Evolutionary conservation across 2,888 invertebrate species (phyloP), one percentile per base, ranked within the genome.

Genomic region (Conus canariensis): DNA sequence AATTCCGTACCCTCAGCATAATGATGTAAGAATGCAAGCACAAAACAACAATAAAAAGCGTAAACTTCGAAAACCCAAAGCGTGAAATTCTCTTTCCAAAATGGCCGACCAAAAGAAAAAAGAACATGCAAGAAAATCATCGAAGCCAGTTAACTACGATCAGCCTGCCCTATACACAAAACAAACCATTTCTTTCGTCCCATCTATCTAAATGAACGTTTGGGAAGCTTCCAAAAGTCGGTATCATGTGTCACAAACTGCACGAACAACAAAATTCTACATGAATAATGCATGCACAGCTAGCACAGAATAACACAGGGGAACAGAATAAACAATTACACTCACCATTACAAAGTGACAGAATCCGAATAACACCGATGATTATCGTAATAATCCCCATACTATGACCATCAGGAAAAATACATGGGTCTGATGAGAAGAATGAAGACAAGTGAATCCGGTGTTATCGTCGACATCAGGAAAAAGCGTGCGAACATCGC

Each of bases 311-410:
- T 85, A 67, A 60, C 83, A 87, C 67, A 86, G 88, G 77, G 88
- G 56, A 67, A 59, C 64, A 87, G 58, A 87, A 90, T 87, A 80
- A 82, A 80, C 87, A 88, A 67, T 70, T 25, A 64, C 86, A 83
- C 91, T 89, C 90, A 91, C 91, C 91, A 90, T 90, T 85, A 91
- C 90, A 89, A 87, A 89, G 74, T 80, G 88, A 89, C 88, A 91
- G 87, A 90, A 91, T 91, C 90, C 91, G 90, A 60, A 85, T 74
- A 22, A 90, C 87, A 74, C 85, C 85, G 56, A 90, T 70, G 85
- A 90, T 58, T 77, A 88, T 85, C 67, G 86, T 88, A 85, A 89
- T 67, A 70, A 77, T 89, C 89, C 89, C 89, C 89, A 89, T 89
- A 45, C 74, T 89, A 89, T 67, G 74, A 70, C 83, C 89, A 83